Evolutionary conservation across 2,797 vertebrate genomes (phyloP).

Genomic region (Chiloscyllium punctatum): DNA sequence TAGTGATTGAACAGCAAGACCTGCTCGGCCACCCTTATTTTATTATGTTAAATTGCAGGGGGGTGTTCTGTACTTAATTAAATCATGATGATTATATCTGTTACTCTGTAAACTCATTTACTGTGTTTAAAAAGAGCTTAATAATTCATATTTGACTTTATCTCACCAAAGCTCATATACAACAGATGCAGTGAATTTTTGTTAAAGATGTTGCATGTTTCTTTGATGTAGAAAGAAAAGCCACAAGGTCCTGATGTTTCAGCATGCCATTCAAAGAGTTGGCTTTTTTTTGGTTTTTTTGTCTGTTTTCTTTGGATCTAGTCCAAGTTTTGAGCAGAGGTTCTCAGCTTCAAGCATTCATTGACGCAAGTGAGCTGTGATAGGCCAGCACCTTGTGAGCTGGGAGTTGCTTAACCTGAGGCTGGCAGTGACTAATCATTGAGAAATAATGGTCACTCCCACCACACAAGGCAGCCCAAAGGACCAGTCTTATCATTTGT

Average conservation of each 20-base stretch:
- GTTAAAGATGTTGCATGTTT: neutral
- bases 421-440: neutral
- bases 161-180: neutral
- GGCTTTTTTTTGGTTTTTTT: neutral
- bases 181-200: neutral
- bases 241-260: neutral
- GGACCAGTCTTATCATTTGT: neutral
- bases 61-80: no score
- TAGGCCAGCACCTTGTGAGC: neutral
- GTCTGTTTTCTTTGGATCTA: neutral
- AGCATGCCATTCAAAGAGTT: neutral
- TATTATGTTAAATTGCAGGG: no score
- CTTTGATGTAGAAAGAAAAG: neutral
- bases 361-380: neutral
- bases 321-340: neutral
- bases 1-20: no score
- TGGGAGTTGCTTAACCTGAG: neutral
- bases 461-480: no score
- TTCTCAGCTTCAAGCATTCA: neutral
- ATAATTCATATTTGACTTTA: neutral
- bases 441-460: no score
- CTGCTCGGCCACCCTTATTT: no score
- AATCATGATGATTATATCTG: no score
- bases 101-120: no score
- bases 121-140: no score